Evolutionary conservation across 2,888 invertebrate species (phyloP), one percentile per base, ranked within the genome.

Genomic region (Drosophila villosipedis): DNA sequence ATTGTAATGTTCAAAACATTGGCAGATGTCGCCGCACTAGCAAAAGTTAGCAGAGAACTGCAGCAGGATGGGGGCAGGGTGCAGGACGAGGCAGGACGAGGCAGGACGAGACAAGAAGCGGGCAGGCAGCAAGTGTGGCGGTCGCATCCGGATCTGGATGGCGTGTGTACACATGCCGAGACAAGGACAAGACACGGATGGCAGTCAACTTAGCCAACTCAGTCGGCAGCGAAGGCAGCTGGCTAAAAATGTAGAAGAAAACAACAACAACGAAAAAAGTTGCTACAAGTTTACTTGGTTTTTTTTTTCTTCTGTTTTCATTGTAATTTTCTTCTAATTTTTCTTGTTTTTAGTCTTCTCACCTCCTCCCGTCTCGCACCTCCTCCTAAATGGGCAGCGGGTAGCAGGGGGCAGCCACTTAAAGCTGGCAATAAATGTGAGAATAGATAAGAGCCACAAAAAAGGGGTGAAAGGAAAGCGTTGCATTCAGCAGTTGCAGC

Each of bases 21-120:
- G 85, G 90, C 85, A 85, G 85, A 85, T 85, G 85, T 85, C 85
- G 85, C 90, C 85, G 89, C 89, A 81, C 84, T 81, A 83, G 76
- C 84, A 76, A 85, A 85, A 88, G 89, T 85, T 88, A 78, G 55
- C 73, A 35, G 68, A 62, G 67, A 22, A 68, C 62, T 58, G 33
- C 65, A 47, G 66, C 43, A 43, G 60, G 35, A 53, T 30, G 62
- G 22, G 52, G n/a, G 4, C 16, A 16, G 19, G 49, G 12, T 37
- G 59, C 25, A 35, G 31, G 9, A 9, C 9, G 31, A 7, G 30
- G 30, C 25, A 35, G 30, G 6, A 3, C 1, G 30, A 31, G 9
- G 4, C 53, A 35, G 25, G 53, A 28, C 25, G n/a, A 33, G 16
- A 4, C 25, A 39, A 4, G 33, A 49, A 9, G 19, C n/a, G 30